Conservation (phyloP, 2,797 vertebrate genomes). For the Gila robusta region DNA sequence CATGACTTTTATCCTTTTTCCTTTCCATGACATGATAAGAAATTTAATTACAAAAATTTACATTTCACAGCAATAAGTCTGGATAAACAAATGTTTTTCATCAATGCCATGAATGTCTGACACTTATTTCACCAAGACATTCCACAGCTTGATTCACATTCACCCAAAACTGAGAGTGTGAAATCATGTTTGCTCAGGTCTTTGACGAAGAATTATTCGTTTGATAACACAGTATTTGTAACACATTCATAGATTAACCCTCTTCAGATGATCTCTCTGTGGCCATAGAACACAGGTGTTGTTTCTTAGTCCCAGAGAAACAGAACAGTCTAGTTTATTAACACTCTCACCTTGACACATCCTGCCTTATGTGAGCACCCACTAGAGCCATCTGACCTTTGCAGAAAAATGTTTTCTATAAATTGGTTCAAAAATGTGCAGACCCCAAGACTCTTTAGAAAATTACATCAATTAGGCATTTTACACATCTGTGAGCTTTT, state of each 20-base stretch:
- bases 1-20: conserved; percentile 44
- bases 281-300: conserved; percentile 26
- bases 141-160: conserved; percentile 6
- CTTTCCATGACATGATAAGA: conserved; percentile 43
- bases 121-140: conserved; percentile 19
- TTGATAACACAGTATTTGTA: conserved; percentile 9
- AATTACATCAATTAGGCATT: conserved; percentile 59
- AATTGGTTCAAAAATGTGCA: conserved; percentile 36
- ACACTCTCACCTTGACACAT: conserved; percentile 54
- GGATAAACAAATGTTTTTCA: conserved; percentile 25
- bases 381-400: conserved; percentile 63
- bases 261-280: conserved; percentile 2
- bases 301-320: conserved; percentile 35
- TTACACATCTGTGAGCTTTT: conserved; percentile 57
- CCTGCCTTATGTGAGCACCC: conserved; percentile 40
- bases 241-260: conserved; percentile 45
- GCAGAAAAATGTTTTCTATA: conserved; percentile 36
- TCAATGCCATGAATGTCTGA: conserved; percentile 14
- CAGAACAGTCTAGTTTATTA: conserved; percentile 50
- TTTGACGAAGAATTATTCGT: conserved; percentile 29
- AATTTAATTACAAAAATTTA: conserved; percentile 18
- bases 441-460: conserved; percentile 49
- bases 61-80: conserved; percentile 7
- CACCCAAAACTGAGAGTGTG: conserved; percentile 28
- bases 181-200: conserved; percentile 28